Evolutionary conservation across 2,888 invertebrate genomes (phyloP), one percentile per base, ranked within the genome.

Genomic region (Pycnomerus fuliginosus): DNA sequence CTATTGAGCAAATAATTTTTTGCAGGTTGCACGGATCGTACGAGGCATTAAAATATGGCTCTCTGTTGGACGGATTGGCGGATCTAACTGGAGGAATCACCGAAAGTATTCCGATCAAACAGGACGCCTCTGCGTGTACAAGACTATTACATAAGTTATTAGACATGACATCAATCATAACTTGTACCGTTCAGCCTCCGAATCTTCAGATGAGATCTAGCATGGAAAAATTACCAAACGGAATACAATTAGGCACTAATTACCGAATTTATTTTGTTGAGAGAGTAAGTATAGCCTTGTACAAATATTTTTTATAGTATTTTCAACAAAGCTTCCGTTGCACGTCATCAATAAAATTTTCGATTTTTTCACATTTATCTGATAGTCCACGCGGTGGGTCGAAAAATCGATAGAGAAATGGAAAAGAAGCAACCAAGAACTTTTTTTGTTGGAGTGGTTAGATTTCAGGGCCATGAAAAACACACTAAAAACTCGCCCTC

Each of bases 41-140:
- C 72, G 93, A 94, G 72, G 93, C 93, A 0, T 75, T 94, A 1
- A 93, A 93, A 65, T 94, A 94, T 65, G 92, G 92, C n/a, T 90
- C 89, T 28, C 75, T 90, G 7, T 74, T 91, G 46, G 92, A 93
- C 67, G 93, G 92, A 1, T 74, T 94, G 35, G 89, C 90, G 0
- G 92, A 93, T 71, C 76, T 94, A 16, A 89, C 92, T 0, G 93
- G 93, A 0, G 93, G 93, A 3, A 87, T 93, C 42, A 90, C 91
- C 0, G 91, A 93, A 69, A 85, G 84, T 48, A 80, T 91, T 50
- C 78, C 80, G n/a, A 77, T 87, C 22, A 74, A 82, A 8, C 83
- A 85, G 48, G 83, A 88, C 56, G 79, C 82, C 1, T 83, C 87
- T 3, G 79, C 83, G 0, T 82, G 84, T 47, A 70, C 75, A 2